phyloP scores from a whole-genome alignment of 2,888 invertebrate genomes.

The Auanema freiburgensis region DNA sequence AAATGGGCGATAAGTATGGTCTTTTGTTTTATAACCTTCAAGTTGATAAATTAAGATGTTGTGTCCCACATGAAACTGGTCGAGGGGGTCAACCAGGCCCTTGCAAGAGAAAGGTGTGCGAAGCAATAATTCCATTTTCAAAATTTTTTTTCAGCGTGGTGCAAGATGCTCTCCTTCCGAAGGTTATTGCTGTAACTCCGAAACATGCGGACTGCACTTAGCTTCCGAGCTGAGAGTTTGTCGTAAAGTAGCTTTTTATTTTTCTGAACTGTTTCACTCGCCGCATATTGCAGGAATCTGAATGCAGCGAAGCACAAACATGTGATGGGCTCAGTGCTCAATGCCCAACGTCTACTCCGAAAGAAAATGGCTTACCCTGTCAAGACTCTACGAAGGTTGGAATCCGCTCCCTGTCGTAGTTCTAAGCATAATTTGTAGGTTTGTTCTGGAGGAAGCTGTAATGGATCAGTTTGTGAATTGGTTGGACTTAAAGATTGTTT shows the following conservation, averaged over 20 bases:
- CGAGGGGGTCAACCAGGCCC: constrained; percentile 46
- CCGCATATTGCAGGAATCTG: constrained; percentile 52
- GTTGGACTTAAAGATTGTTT: constrained; percentile 95
- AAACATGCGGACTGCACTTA: constrained; percentile 72
- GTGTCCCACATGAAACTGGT: constrained; percentile 74
- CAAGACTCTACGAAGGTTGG: constrained; percentile 94
- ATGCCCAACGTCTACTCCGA: constrained; percentile 82
- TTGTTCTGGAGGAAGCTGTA: constrained; percentile 71
- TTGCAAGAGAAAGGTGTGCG: constrained; percentile 78
- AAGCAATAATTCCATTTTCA: constrained; percentile 52
- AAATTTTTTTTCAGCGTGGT: constrained; percentile 23
- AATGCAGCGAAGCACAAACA: constrained; percentile 55
- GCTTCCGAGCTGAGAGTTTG: constrained; percentile 68
- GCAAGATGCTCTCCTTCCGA: constrained; percentile 76
- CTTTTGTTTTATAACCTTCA: background rate
- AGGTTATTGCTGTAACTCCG: constrained; percentile 92
- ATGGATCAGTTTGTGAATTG: constrained; percentile 89
- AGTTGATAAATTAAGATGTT: constrained; percentile 72
- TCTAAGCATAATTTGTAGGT: constrained; percentile 13
- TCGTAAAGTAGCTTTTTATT: constrained; percentile 29
- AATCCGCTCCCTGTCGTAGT: background rate
- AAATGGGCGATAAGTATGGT: constrained; percentile 60
- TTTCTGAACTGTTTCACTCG: background rate
- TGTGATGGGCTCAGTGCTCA: constrained; percentile 72
- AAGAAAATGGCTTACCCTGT: constrained; percentile 89